Percentiles rank a stretch among this genome's conserved stretches.
phyloP scores from a whole-genome alignment of 2,113 vertebrate species.

The Sisor rabdophorus region DNA sequence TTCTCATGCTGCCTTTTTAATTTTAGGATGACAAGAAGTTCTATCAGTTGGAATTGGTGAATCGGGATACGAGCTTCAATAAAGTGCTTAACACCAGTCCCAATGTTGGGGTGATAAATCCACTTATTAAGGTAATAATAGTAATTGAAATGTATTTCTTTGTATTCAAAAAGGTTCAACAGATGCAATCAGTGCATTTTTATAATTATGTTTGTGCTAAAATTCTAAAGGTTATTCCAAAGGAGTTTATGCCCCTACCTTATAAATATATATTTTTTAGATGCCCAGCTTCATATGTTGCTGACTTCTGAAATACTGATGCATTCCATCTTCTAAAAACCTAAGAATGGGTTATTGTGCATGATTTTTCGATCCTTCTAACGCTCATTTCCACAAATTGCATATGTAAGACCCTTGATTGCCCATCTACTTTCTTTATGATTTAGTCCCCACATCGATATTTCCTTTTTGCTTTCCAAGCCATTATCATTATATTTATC shows the following conservation, averaged over 20 bases:
- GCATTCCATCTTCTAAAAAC: slow-evolving; percentile 31
- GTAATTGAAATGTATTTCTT: neutral
- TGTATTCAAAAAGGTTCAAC: neutral
- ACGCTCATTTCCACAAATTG: slow-evolving; percentile 39
- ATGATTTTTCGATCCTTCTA: slow-evolving; percentile 39
- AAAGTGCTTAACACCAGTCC: slow-evolving; percentile 96
- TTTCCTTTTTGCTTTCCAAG: slow-evolving; percentile 51
- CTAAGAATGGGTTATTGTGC: slow-evolving; percentile 41
- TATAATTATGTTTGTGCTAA: neutral
- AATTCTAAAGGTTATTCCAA: neutral
- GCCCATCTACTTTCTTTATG: slow-evolving; percentile 34
- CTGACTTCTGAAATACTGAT: slow-evolving; percentile 18
- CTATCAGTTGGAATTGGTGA: slow-evolving; percentile 97
- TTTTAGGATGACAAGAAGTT: slow-evolving; percentile 97
- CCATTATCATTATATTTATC: slow-evolving; percentile 42
- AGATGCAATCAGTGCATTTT: neutral
- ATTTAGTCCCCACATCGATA: slow-evolving; percentile 39
- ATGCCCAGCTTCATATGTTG: neutral
- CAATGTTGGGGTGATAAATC: slow-evolving; percentile 96
- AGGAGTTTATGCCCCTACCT: neutral
- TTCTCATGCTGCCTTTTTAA: slow-evolving; percentile 7
- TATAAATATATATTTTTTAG: neutral
- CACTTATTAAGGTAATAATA: slow-evolving; percentile 86
- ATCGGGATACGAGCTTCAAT: slow-evolving; percentile 96
- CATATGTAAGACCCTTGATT: slow-evolving; percentile 23